These are phyloP conservation scores for Megaceryle alcyon DNA, from an alignment of 2,797 vertebrate genomes.

Conservation along the genomic window DNA sequence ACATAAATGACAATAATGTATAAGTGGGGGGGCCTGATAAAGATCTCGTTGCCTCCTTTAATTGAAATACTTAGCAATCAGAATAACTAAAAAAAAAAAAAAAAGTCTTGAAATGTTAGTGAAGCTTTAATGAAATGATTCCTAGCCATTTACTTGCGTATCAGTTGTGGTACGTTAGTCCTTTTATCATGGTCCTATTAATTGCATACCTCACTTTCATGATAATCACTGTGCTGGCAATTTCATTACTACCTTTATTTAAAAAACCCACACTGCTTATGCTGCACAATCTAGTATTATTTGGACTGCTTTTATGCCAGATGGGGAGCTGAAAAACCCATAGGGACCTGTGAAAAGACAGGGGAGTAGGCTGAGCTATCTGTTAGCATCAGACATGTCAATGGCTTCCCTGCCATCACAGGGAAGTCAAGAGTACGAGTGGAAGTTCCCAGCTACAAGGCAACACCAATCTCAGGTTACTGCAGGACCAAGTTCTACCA, in stretches of 20 bases:
- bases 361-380: background rate
- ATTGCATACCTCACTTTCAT: background rate
- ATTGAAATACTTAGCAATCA: background rate
- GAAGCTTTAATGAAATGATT: constrained; percentile 15
- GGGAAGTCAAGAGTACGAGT: background rate
- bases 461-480: constrained; percentile 56
- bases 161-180: background rate
- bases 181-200: background rate
- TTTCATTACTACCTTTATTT: background rate
- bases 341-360: background rate
- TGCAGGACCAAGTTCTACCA: constrained; percentile 58
- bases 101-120: background rate
- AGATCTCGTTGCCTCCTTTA: background rate
- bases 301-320: background rate
- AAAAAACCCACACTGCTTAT: background rate
- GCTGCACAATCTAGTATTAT: background rate
- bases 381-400: background rate
- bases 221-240: background rate
- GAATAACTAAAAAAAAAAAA: background rate
- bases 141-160: background rate
- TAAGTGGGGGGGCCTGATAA: background rate
- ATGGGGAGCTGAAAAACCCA: background rate
- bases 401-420: background rate
- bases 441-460: constrained; percentile 77
- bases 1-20: background rate